Evolutionary conservation across 1,140 invertebrate species (phyloP), one percentile per base, ranked within the genome.

Genomic region (Manduca sexta): DNA sequence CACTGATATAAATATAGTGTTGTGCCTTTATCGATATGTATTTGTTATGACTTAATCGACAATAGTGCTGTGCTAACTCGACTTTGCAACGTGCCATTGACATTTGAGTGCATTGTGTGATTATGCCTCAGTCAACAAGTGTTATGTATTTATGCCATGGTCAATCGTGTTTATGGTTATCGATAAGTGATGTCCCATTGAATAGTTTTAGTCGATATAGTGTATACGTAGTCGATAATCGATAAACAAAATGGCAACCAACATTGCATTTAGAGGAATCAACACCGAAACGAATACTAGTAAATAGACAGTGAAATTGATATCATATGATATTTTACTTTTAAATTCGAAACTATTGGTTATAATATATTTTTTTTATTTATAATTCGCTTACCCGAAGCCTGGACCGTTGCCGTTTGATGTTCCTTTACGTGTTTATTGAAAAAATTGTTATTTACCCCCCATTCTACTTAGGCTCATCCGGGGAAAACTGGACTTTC

Each of bases 291-390:
- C 62, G 68, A 71, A 73, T 69, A 64, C 74, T 80, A 79, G 77
- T 75, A 80, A 77, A 80, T 79, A 83, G 79, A 83, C 79, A 83
- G 76, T 80, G 79, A 83, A 80, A 83, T 81, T 76, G 79, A 76
- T 84, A 83, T 78, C 78, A 84, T 63, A 76, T 74, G 78, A 82
- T 84, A 76, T 84, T 73, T 62, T 57, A 53, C 57, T 66, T 69
- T 82, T 80, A 78, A 80, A 84, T 84, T 84, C 75, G 77, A 78
- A 82, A 77, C 75, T 81, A 76, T 75, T 69, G 73, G 68, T 72
- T 56, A 59, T 55, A 18, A 44, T 44, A 48, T 40, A 40, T 45
- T 48, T 53, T 48, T 52, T 46, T 56, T 47, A 60, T 61, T 52
- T 37, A 64, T 60, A 75, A 69, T 65, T 69, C 64, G 66, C 69